phyloP scores from a whole-genome alignment of 1,140 invertebrate genomes.

The Orius laevigatus region DNA sequence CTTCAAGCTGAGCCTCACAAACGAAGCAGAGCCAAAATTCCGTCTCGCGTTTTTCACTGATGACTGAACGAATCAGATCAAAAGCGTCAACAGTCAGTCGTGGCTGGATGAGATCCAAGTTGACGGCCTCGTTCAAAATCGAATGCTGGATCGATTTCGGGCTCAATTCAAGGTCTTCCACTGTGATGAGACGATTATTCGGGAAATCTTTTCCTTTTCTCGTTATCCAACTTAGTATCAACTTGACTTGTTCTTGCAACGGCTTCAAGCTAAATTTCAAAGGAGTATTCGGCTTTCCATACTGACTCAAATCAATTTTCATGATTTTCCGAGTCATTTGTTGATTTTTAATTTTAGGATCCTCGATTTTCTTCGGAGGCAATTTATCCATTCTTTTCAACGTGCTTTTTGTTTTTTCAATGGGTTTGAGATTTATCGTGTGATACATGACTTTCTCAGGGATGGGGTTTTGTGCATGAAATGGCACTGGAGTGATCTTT shows the following conservation, averaged over 20 bases:
- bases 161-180: background rate
- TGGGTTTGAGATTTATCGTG: too few relatives aligned
- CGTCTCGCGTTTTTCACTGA: background rate
- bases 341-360: too few relatives aligned
- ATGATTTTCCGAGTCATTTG: background rate
- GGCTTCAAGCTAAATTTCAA: constrained; percentile 2
- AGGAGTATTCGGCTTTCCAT: background rate
- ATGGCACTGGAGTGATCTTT: too few relatives aligned
- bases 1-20: constrained; percentile 4
- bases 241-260: background rate
- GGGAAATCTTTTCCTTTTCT: background rate
- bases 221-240: constrained; percentile 5
- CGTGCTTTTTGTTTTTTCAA: too few relatives aligned
- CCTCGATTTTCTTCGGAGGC: too few relatives aligned
- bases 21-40: constrained; percentile 7
- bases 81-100: background rate
- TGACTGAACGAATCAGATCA: background rate
- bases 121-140: constrained; percentile 4
- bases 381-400: too few relatives aligned
- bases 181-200: background rate
- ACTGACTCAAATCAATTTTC: constrained; percentile 3
- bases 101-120: background rate
- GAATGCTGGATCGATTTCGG: constrained; percentile 2
- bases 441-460: too few relatives aligned
- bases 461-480: too few relatives aligned